Evolutionary conservation across 2,113 vertebrate species (phyloP).

Genomic region (Aramus guarauna): DNA sequence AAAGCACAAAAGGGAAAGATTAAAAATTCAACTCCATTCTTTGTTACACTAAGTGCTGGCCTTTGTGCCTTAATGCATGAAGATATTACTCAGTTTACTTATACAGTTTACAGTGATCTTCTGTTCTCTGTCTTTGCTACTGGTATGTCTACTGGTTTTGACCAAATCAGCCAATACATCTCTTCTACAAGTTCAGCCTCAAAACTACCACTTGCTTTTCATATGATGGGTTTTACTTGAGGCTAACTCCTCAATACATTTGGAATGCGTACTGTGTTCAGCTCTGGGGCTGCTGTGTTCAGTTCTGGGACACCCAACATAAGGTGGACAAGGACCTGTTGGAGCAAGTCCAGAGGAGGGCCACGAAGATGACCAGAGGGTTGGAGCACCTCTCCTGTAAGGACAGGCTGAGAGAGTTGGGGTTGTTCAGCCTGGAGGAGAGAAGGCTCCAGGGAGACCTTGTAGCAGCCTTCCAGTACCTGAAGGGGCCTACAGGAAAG

Average conservation of each 20-base stretch:
- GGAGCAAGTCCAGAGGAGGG: no score
- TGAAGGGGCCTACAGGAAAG: no score
- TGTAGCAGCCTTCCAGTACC: no score
- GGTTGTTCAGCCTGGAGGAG: no score
- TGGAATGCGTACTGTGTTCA: no score
- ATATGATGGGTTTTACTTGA: background rate
- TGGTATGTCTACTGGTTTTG: background rate
- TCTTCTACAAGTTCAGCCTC: background rate
- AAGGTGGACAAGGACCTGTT: no score
- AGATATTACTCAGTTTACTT: background rate
- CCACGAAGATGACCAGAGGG: no score
- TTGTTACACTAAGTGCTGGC: background rate
- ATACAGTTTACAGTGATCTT: background rate
- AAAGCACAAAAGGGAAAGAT: background rate
- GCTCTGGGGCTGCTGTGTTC: no score
- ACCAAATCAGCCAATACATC: background rate
- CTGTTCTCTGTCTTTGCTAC: background rate
- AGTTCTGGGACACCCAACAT: no score
- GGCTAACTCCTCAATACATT: background rate
- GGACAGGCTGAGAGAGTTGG: no score
- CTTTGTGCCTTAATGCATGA: background rate
- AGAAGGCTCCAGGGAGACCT: no score
- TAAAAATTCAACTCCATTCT: background rate
- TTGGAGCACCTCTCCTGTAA: no score
- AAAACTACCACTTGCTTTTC: background rate